Conservation (phyloP, 2,797 vertebrate genomes). For the Microcaecilia unicolor region DNA sequence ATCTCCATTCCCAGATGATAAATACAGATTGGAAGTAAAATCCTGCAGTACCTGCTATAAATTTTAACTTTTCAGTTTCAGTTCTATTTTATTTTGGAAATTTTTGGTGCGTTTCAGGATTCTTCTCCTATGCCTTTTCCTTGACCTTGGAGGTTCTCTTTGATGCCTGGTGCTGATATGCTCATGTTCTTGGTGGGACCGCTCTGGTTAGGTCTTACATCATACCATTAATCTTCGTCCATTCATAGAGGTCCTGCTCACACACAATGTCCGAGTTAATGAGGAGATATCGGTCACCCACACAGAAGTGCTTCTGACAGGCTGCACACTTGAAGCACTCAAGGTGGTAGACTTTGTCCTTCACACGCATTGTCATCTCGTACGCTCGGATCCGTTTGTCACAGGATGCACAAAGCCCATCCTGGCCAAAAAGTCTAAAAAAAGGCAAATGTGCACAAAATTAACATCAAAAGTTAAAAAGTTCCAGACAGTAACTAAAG, state of each 20-base stretch:
- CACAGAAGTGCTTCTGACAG: conserved; percentile 98
- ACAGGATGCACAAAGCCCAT: conserved; percentile 90
- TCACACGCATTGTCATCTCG: conserved; percentile 97
- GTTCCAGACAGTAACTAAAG: no score
- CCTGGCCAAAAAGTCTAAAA: conserved; percentile 87
- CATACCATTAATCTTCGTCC: conserved; percentile 91
- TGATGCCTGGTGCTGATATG: no score
- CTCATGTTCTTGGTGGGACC: not conserved
- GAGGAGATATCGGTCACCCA: conserved; percentile 95
- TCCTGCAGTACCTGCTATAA: no score
- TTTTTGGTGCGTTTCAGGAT: not conserved
- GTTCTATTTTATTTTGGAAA: not conserved
- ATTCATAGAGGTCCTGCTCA: conserved; percentile 97
- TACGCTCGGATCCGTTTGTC: conserved; percentile 96
- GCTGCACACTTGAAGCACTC: conserved; percentile 98
- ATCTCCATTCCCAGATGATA: no score
- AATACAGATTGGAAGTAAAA: no score
- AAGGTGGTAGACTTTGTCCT: conserved; percentile 96
- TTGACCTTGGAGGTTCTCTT: no score
- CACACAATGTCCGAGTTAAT: conserved; percentile 98
- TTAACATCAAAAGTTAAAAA: no score
- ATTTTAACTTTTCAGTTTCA: not conserved
- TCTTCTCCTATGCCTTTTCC: no score
- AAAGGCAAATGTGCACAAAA: no score
- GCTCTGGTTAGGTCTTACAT: conserved; percentile 28